phyloP scores from a whole-genome alignment of 2,888 invertebrate genomes.

The Rotaria magnacalcarata region DNA sequence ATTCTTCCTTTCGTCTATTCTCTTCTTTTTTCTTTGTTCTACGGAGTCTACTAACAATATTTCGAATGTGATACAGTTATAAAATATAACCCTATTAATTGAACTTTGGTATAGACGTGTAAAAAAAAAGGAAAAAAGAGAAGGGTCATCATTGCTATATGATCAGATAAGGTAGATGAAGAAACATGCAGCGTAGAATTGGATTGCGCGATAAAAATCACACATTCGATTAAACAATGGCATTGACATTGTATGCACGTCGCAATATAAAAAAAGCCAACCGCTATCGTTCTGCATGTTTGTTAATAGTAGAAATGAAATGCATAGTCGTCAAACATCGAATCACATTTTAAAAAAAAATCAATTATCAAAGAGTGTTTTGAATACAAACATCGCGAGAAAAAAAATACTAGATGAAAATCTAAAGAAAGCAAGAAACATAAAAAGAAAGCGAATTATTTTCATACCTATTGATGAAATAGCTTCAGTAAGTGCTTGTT shows the following conservation, averaged over 20 bases:
- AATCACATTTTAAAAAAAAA: not conserved
- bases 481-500: not conserved
- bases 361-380: not conserved
- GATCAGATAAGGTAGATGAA: not conserved
- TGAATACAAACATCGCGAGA: not conserved
- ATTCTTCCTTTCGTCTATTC: not conserved
- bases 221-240: not conserved
- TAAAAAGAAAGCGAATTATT: not conserved
- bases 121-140: not conserved
- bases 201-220: not conserved
- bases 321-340: not conserved
- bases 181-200: not conserved
- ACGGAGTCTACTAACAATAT: not conserved
- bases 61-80: not conserved
- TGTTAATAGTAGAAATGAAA: not conserved
- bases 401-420: too few species aligned
- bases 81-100: not conserved
- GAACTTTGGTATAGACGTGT: slow-evolving; percentile 10
- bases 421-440: too few species aligned
- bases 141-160: not conserved
- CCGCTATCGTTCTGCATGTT: not conserved
- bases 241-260: not conserved
- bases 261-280: not conserved
- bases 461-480: not conserved
- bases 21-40: not conserved